Evolutionary conservation across 2,888 invertebrate genomes (phyloP).

Genomic region (Eugnorisma glareosa): DNA sequence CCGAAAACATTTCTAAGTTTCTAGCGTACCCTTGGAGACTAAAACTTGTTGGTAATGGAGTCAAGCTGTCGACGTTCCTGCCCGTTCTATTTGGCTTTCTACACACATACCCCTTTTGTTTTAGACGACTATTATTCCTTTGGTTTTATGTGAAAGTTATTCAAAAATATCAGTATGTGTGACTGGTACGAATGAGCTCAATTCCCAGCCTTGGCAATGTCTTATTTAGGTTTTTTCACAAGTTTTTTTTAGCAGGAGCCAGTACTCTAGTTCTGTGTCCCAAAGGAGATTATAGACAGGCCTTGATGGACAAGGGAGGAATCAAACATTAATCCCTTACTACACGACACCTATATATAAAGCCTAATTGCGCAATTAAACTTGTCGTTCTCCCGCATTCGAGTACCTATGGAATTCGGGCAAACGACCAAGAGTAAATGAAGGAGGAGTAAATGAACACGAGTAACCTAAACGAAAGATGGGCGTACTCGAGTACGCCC

Average conservation of each 20-base stretch:
- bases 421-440: no score
- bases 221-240: neutral
- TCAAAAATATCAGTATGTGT: neutral
- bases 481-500: no score
- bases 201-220: neutral
- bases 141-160: neutral
- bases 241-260: neutral
- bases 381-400: no score
- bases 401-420: no score
- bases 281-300: neutral
- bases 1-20: constrained; percentile 35
- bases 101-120: constrained; percentile 17
- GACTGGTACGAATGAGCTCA: neutral
- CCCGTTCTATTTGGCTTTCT: constrained; percentile 37
- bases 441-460: no score
- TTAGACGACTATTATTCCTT: constrained; percentile 22
- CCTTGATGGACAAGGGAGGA: neutral
- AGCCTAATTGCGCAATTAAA: no score
- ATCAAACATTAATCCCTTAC: neutral
- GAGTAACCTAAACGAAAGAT: no score
- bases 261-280: neutral
- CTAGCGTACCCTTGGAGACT: constrained; percentile 5
- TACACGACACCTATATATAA: no score
- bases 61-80: constrained; percentile 48
- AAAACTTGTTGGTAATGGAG: constrained; percentile 45